phyloP scores from a whole-genome alignment of 2,797 vertebrate species.

The Phoxinus dragarum region DNA sequence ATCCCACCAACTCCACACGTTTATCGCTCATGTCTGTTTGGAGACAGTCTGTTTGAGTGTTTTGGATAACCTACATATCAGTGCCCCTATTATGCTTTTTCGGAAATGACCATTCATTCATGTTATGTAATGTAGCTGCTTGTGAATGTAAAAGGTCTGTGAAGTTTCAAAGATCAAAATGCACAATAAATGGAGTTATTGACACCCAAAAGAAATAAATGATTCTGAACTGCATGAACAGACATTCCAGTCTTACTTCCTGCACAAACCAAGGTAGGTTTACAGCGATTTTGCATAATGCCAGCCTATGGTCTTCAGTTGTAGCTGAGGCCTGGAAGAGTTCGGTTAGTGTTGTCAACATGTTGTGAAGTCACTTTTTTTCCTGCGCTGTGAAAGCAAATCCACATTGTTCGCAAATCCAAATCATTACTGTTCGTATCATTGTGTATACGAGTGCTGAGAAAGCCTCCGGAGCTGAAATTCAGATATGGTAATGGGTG shows the following conservation, averaged over 20 bases:
- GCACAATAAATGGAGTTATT: neutral
- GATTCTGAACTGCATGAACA: neutral
- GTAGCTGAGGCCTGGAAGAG: neutral
- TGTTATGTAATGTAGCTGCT: neutral
- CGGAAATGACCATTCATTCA: neutral
- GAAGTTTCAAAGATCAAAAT: neutral
- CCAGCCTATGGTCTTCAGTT: neutral
- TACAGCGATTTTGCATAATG: neutral
- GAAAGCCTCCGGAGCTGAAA: neutral
- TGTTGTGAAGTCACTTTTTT: neutral
- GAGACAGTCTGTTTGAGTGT: slow-evolving; percentile 15
- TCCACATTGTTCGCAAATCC: too few relatives aligned
- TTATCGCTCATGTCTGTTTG: slow-evolving; percentile 86
- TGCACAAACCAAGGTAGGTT: neutral
- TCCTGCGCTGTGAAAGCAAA: neutral
- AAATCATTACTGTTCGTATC: neutral
- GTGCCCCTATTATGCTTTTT: neutral
- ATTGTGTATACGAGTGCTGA: neutral
- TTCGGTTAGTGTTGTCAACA: neutral
- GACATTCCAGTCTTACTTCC: neutral
- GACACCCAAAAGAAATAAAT: neutral
- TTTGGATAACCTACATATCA: neutral
- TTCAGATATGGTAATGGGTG: neutral
- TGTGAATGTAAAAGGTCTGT: neutral
- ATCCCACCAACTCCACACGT: slow-evolving; percentile 89